A percentile compares a stretch with the other conserved stretches of the same genome.
Conservation (phyloP, 2,888 invertebrate genomes). For the Ophion ellenae region DNA sequence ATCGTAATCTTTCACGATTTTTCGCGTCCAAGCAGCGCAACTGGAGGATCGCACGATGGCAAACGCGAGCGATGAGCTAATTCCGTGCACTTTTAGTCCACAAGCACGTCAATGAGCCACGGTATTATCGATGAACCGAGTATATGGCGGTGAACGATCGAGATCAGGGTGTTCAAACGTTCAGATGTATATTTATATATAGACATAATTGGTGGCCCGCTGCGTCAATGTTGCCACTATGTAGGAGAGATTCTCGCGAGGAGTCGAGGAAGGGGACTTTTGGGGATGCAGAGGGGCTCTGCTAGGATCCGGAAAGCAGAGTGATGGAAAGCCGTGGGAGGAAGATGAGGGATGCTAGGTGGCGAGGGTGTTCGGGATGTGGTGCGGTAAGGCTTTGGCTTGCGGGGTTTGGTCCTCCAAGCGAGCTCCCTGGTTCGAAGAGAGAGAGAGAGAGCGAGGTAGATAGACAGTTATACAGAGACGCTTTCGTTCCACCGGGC, state of each 20-base stretch:
- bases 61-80: slow-evolving; percentile 29
- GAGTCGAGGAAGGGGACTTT: neutral
- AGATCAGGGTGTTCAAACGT: slow-evolving; percentile 30
- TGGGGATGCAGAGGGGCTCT: neutral
- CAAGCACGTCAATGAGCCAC: slow-evolving; percentile 51
- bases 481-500: slow-evolving; percentile 80
- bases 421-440: slow-evolving; percentile 26
- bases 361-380: slow-evolving; percentile 68
- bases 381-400: slow-evolving; percentile 67
- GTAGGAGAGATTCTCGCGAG: slow-evolving; percentile 41
- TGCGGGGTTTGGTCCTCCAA: slow-evolving; percentile 54
- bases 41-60: neutral
- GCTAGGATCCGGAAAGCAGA: slow-evolving; percentile 20
- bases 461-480: slow-evolving; percentile 40
- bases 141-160: slow-evolving; percentile 55
- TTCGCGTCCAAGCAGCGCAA: neutral
- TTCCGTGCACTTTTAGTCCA: neutral
- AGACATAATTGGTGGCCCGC: neutral
- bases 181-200: neutral
- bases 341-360: slow-evolving; percentile 76
- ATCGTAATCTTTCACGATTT: too few species aligned
- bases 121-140: slow-evolving; percentile 66
- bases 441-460: slow-evolving; percentile 23
- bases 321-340: slow-evolving; percentile 76
- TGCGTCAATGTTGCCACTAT: slow-evolving; percentile 3